Evolutionary conservation across 2,888 invertebrate species (phyloP).

Genomic region (Aphrophora alni): DNA sequence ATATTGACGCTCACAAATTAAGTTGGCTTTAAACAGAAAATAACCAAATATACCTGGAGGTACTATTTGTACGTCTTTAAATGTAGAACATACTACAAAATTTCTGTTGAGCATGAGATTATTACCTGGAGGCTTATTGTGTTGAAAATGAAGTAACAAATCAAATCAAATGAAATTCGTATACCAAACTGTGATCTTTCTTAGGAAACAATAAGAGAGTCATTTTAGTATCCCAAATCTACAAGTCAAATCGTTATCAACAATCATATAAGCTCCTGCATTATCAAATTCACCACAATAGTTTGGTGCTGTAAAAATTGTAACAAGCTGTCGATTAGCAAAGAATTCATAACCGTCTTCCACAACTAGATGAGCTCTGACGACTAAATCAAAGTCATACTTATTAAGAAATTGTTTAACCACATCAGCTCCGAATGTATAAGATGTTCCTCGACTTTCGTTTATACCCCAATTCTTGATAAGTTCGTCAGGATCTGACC

Average conservation of each 20-base stretch:
- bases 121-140: too few relatives aligned
- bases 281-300: constrained; percentile 43
- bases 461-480: constrained; percentile 45
- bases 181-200: too few relatives aligned
- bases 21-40: too few relatives aligned
- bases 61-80: too few relatives aligned
- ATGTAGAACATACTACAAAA: too few relatives aligned
- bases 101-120: too few relatives aligned
- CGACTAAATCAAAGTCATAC: constrained; percentile 70
- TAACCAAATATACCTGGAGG: too few relatives aligned
- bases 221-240: not conserved
- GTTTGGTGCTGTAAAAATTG: constrained; percentile 44
- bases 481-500: constrained; percentile 63
- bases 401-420: constrained; percentile 69
- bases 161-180: too few relatives aligned
- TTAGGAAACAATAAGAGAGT: too few relatives aligned
- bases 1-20: too few relatives aligned
- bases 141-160: too few relatives aligned
- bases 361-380: constrained; percentile 67
- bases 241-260: constrained; percentile 39
- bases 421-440: constrained; percentile 69
- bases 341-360: constrained; percentile 50
- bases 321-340: constrained; percentile 45
- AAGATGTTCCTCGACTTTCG: constrained; percentile 61
- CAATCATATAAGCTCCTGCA: constrained; percentile 40